These are phyloP conservation scores for Mirza zaza DNA, from an alignment of 2,113 vertebrate species.

Conservation along the genomic window DNA sequence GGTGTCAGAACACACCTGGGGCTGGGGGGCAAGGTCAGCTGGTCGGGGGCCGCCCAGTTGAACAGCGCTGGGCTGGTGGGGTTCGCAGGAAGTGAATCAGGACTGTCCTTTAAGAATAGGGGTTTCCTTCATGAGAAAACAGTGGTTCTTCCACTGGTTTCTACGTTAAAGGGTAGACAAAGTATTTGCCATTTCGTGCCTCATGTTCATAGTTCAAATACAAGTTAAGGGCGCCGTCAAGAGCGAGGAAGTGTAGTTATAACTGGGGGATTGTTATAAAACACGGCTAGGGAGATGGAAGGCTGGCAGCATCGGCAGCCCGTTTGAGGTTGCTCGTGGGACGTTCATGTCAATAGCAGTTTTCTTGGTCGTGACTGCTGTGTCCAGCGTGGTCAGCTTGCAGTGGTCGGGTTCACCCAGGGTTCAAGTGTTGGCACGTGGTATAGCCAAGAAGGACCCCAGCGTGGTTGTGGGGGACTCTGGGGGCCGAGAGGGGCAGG, in stretches of 20 bases:
- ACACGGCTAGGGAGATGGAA: not conserved
- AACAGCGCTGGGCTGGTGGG: not conserved
- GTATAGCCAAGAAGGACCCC: not conserved
- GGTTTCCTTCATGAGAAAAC: too few species aligned
- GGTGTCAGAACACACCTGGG: not conserved
- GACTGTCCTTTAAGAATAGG: not conserved
- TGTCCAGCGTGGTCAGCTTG: not conserved
- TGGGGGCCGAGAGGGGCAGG: too few species aligned
- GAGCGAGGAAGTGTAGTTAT: too few species aligned
- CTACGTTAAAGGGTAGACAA: not conserved
- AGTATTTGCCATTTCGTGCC: not conserved
- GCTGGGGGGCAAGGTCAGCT: not conserved
- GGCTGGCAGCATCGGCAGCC: not conserved
- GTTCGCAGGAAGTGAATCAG: not conserved
- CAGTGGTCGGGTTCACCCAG: too few species aligned
- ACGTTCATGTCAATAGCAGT: not conserved
- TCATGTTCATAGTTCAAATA: not conserved
- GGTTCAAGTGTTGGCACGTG: rapidly evolving
- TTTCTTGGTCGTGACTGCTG: too few species aligned
- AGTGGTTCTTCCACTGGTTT: not conserved
- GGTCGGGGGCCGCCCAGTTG: not conserved
- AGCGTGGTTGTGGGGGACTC: too few species aligned
- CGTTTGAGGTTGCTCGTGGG: too few species aligned
- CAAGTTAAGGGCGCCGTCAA: not conserved
- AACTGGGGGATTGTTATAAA: not conserved